Evolutionary conservation across 2,797 vertebrate species (phyloP), one percentile per base, ranked within the genome.

Genomic region (Hemitrygon akajei): DNA sequence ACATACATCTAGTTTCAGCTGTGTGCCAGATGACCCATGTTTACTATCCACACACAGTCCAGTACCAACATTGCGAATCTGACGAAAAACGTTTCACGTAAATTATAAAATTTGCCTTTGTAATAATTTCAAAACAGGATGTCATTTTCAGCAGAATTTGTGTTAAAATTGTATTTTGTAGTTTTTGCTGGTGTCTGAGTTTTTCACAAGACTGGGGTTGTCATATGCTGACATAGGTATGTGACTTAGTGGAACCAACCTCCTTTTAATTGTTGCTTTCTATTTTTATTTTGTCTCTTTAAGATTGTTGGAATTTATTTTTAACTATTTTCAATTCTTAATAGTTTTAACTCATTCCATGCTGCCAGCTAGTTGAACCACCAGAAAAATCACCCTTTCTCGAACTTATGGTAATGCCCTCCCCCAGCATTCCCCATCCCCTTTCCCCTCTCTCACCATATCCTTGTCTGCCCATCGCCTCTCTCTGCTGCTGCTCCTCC

Each of bases 31-130:
- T 6, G 96, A 95, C 79, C 98, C 97, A 0, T 98, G 98, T 94
- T 99, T 99, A 0, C 97, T 98, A 95, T 99, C 98, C 95, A 97
- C 95, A 89, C 99, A 99, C 94, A 99, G 95, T 0, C 96, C 96
- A 0, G 96, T 97, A 95, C 97, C 98, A 73, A 96, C 95, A 0
- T 96, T 99, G 47, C 97, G 97, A 40, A 99, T 96, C 99, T 99
- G 95, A 34, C 95, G 94, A 94, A 30, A 12, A 58, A 75, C 37
- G 7, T 75, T 27, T 56, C 18, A 76, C 0, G 27, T 75, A 40
- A 93, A 93, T 76, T 25, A 56, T 60, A 89, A 89, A 63, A n/a
- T 60, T 20, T 22, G 16, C 1, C 18, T 37, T 79, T 89, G 14
- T 30, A 66, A 69, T 37, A 16, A 34, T 20, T 30, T 1, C 56